Evolutionary conservation across 1,140 invertebrate genomes (phyloP), one percentile per base, ranked within the genome.

Genomic region (Drosophila kikkawai): DNA sequence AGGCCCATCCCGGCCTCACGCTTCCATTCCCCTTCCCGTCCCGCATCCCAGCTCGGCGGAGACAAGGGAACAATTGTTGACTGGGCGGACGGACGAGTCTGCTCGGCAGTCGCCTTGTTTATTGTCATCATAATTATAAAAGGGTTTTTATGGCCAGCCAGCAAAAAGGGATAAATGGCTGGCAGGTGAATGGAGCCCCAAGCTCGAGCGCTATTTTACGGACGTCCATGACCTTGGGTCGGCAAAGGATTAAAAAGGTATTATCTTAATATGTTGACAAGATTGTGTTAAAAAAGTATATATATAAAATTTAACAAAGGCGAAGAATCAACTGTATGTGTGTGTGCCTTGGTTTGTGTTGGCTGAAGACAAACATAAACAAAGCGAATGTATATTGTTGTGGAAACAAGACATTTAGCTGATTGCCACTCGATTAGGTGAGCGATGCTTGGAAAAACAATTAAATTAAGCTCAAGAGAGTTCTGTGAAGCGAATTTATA

Each of bases 201-300:
- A 75, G 53, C 75, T 61, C 26, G 57, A 51, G 63, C 53, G 58
- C 19, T 55, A 47, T 65, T 66, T 69, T 68, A 70, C 63, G 37
- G 48, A 55, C 63, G 58, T 61, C 51, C 51, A 61, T 80, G 85
- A 88, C 80, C 84, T 81, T 88, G 81, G 81, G 84, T 90, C 84
- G 85, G 77, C 85, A 79, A 87, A 84, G 85, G 85, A 88, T 88
- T 88, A 90, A 88, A 90, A 85, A 83, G 67, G 75, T 82, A 88
- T 88, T 88, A 88, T 90, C 84, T 88, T 90, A 84, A 90, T 90
- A 88, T 88, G 84, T 88, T 88, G 84, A 88, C 84, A 88, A 88
- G 84, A 88, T 85, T 85, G 80, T 75, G 85, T 80, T 73, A 58
- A 64, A 67, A 65, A 41, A 42, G 58, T 53, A 48, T 56, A 39